Evolutionary conservation across 23 tunicate species (phyloP).

Genomic region (Styela clava): DNA sequence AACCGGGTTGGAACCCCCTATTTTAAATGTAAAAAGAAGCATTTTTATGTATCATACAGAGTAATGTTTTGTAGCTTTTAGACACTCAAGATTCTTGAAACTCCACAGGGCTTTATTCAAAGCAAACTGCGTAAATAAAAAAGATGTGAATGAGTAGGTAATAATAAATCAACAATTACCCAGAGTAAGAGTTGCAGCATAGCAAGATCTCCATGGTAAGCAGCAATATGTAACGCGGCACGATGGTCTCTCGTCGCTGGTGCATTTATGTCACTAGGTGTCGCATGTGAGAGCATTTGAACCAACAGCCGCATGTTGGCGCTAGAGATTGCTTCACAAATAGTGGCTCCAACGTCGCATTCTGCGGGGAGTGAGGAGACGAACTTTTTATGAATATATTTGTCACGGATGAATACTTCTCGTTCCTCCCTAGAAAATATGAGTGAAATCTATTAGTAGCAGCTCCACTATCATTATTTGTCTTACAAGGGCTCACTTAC

Average conservation of each 20-base stretch:
- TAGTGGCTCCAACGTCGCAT: constrained; percentile 46
- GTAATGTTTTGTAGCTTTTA: too few relatives aligned
- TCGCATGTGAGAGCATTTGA: constrained; percentile 20
- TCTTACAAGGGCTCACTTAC: too few relatives aligned
- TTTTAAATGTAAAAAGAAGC: too few relatives aligned
- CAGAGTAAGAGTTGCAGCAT: constrained; percentile 69
- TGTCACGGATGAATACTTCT: constrained; percentile 84
- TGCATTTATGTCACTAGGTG: constrained; percentile 22
- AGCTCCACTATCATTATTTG: too few relatives aligned
- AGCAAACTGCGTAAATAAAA: too few relatives aligned
- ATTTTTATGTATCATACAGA: too few relatives aligned
- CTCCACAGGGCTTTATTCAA: too few relatives aligned
- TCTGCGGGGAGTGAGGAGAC: constrained; percentile 49
- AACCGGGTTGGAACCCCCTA: too few relatives aligned
- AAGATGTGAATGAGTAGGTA: too few relatives aligned
- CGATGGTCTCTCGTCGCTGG: constrained; percentile 41
- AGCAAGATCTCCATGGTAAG: constrained; percentile 70
- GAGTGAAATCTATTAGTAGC: too few relatives aligned
- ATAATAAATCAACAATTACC: too few relatives aligned
- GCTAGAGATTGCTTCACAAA: neutral
- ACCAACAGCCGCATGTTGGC: constrained; percentile 9
- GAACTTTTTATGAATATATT: constrained; percentile 60
- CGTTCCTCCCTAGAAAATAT: constrained; percentile 38
- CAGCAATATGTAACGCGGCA: constrained; percentile 80
- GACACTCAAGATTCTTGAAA: too few relatives aligned